phyloP scores from a whole-genome alignment of 2,888 invertebrate genomes.

The Synergus gifuensis region DNA sequence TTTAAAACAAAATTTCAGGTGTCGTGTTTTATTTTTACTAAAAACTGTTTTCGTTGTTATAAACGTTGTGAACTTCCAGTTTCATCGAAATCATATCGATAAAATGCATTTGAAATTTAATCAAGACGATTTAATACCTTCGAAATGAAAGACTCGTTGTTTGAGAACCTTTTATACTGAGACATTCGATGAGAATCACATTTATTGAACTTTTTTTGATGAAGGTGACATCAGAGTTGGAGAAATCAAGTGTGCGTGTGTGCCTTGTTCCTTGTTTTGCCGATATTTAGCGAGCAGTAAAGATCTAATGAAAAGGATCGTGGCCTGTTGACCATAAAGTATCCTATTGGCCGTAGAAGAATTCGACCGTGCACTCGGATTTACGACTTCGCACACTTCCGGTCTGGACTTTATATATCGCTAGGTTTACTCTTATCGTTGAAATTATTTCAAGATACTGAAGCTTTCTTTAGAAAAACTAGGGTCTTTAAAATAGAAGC shows the following conservation, averaged over 20 bases:
- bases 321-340: constrained; percentile 57
- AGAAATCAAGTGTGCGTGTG: constrained; percentile 37
- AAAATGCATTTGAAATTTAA: not conserved
- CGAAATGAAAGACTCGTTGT: not conserved
- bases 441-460: constrained; percentile 1
- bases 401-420: constrained; percentile 47
- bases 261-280: constrained; percentile 52
- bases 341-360: constrained; percentile 50
- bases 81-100: not conserved
- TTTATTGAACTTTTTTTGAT: not conserved
- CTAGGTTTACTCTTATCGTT: constrained; percentile 28
- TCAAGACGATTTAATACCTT: not conserved
- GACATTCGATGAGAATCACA: not conserved
- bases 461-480: too few species aligned
- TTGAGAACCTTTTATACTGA: not conserved
- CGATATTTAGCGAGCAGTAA: constrained; percentile 70
- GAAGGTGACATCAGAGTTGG: not conserved
- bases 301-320: constrained; percentile 68
- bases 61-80: too few species aligned
- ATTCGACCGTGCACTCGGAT: constrained; percentile 47
- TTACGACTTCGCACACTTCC: constrained; percentile 46
- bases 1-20: too few species aligned
- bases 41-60: not conserved
- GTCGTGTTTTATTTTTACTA: too few species aligned
- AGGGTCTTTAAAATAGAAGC: too few species aligned